A percentile compares a stretch with the other conserved stretches of the same genome.
Conservation (phyloP, 2,888 invertebrate species). For the Chymomyza procnemis region DNA sequence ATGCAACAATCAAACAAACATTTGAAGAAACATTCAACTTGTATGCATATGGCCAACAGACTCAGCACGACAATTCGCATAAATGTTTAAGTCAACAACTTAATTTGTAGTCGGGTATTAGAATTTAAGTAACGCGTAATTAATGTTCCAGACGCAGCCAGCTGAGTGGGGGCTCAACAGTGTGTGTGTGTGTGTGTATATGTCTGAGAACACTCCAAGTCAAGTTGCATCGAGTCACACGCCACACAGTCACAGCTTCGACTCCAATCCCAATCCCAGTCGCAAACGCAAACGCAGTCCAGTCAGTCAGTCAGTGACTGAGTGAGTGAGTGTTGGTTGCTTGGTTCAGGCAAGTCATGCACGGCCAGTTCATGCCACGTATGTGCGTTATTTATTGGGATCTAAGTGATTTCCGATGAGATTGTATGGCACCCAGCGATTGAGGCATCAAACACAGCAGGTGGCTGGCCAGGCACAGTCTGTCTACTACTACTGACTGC, state of each 20-base stretch:
- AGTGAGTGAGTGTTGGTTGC: not conserved
- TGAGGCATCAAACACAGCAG: slow-evolving; percentile 76
- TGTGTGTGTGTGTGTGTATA: not conserved
- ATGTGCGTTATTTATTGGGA: slow-evolving; percentile 78
- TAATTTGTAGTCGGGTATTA: slow-evolving; percentile 79
- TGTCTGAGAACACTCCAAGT: not conserved
- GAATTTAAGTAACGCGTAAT: slow-evolving; percentile 79
- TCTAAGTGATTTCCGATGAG: slow-evolving; percentile 79
- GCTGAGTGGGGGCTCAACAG: slow-evolving; percentile 5
- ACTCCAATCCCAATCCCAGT: not conserved
- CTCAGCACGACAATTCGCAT: slow-evolving; percentile 75
- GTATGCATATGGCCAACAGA: slow-evolving; percentile 22
- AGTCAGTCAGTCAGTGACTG: not conserved
- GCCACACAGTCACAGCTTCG: not conserved
- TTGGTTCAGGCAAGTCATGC: slow-evolving; percentile 9
- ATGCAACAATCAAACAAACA: slow-evolving; percentile 20
- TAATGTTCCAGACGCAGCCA: slow-evolving; percentile 76
- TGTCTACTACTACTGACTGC: not conserved
- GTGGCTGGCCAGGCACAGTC: slow-evolving; percentile 47
- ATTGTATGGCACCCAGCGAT: slow-evolving; percentile 71
- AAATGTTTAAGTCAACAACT: slow-evolving; percentile 75
- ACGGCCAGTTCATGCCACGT: slow-evolving; percentile 20
- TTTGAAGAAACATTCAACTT: not conserved
- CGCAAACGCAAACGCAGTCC: too few species aligned
- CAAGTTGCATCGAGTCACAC: not conserved